A percentile compares a stretch with the other conserved stretches of the same genome.
phyloP scores from a whole-genome alignment of 2,888 invertebrate genomes.

The Notodonta dromedarius region DNA sequence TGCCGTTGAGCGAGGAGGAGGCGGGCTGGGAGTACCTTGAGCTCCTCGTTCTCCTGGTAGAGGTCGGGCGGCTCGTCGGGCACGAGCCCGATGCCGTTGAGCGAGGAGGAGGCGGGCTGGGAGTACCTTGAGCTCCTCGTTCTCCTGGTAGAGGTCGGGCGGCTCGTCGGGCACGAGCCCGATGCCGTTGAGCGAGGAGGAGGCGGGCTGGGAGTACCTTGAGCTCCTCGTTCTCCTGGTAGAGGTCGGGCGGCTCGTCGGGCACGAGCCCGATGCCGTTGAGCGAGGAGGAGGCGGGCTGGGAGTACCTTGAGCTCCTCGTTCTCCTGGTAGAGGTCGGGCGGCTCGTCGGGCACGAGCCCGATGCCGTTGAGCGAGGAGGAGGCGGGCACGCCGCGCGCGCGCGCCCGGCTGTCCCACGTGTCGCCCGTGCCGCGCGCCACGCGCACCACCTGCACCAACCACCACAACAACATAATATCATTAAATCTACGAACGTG shows the following conservation, averaged over 20 bases:
- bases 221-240: constrained; percentile 96
- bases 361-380: constrained; percentile 95
- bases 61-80: constrained; percentile 94
- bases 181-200: constrained; percentile 93
- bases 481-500: too few species aligned
- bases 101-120: constrained; percentile 92
- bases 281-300: constrained; percentile 88
- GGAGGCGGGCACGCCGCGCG: constrained; percentile 92
- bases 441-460: constrained; percentile 88
- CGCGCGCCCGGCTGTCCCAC: constrained; percentile 93
- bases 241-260: constrained; percentile 93
- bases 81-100: constrained; percentile 93
- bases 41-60: constrained; percentile 96
- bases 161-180: constrained; percentile 93
- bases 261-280: constrained; percentile 94
- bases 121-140: too few species aligned
- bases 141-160: constrained; percentile 94
- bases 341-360: constrained; percentile 92
- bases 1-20: constrained; percentile 93
- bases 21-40: too few species aligned
- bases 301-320: constrained; percentile 92
- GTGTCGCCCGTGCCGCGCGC: constrained; percentile 94
- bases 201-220: too few species aligned
- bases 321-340: constrained; percentile 95
- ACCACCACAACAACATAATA: neutral